Base-by-base conservation (phyloP, 2,797 vertebrate species). In the Urosaurus nigricauda region DNA sequence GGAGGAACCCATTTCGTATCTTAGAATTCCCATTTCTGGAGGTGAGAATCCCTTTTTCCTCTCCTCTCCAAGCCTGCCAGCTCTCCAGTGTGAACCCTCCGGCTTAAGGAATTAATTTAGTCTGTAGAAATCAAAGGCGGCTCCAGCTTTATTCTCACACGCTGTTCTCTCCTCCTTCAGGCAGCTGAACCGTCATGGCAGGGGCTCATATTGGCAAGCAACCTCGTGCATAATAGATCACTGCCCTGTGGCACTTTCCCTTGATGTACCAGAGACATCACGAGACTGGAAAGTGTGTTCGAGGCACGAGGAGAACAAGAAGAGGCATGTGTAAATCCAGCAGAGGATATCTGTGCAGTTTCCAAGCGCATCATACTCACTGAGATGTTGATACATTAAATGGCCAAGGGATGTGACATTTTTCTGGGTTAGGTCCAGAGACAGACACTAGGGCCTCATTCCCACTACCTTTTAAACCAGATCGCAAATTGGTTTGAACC, bases 191-290 rank as follows among this genome's bases (percentile, higher is more conserved):
- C 35, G 32, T 32, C 19, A 13, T 40, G 2, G 2, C 35, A 12
- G 35, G 1, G 12, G 2, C 24, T 4, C 21, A n/a, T 58, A n/a
- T 37, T 79, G 53, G 84, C 58, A 77, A 63, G 60, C 60, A 17
- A 58, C 71, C 58, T 75, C 19, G 6, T 82, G 79, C 47, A 85
- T 68, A 68, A 77, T 53, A 83, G 47, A 82, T 56, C 13, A 37
- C 29, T n/a, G 53, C 84, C 85, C 83, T 12, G 47, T 51, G 35
- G 88, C 79, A 47, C 71, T 79, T 70, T 21, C 84, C 43, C 73
- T 83, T 79, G 35, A 71, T 83, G 80, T 83, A 43, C 37, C 35
- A 70, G 71, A 70, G 58, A 68, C 71, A 53, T n/a, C 19, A 81
- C 37, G 53, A 60, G 40, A 70, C 73, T 11, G 29, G 70, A 68